Evolutionary conservation across 1,140 invertebrate species (phyloP).

Genomic region (Radopholus similis): DNA sequence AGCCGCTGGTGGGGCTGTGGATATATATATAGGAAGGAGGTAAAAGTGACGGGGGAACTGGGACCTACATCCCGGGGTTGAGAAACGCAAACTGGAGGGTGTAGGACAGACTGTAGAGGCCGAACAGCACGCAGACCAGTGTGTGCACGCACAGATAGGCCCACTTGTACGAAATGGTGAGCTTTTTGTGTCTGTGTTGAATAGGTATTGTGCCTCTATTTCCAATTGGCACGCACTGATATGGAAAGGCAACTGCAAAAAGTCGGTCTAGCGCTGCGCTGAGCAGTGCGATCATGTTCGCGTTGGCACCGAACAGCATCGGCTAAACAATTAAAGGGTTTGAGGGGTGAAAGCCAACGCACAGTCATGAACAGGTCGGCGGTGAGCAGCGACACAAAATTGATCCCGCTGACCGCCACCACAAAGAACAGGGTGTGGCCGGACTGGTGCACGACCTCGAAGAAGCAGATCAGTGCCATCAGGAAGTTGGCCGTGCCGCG

Average conservation of each 20-base stretch:
- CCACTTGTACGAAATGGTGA: background rate
- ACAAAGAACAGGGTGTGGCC: constrained; percentile 8
- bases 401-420: background rate
- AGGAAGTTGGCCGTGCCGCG: constrained; percentile 10
- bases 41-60: background rate
- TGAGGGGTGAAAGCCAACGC: background rate
- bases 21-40: too few relatives aligned
- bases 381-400: constrained; percentile 3
- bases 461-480: constrained; percentile 14
- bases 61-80: background rate
- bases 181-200: background rate
- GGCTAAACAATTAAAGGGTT: background rate
- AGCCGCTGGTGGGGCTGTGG: background rate
- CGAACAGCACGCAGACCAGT: background rate
- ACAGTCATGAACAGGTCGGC: constrained; percentile 1
- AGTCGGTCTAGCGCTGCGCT: background rate
- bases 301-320: background rate
- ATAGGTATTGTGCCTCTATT: background rate
- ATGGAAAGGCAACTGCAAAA: constrained; percentile 2
- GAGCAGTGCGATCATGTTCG: background rate
- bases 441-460: background rate
- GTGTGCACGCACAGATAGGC: constrained; percentile 1
- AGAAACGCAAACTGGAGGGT: background rate
- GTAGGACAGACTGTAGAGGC: constrained; percentile 2
- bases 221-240: background rate